These are phyloP conservation scores for Epinephelus moara DNA, from an alignment of 2,113 vertebrate species.

Conservation along the genomic window DNA sequence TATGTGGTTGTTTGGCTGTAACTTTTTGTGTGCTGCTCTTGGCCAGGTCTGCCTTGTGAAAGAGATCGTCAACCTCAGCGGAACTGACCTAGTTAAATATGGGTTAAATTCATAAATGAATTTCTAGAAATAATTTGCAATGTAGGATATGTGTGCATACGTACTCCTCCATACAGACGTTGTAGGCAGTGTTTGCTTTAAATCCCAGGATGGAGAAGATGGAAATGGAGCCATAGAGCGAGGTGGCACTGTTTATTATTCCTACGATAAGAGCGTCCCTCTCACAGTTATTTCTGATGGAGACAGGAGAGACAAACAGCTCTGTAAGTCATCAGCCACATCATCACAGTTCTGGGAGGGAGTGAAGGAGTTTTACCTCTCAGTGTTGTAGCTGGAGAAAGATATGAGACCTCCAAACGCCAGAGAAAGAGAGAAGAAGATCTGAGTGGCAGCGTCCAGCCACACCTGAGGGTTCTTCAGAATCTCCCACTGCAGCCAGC, in stretches of 20 bases:
- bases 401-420: conserved; percentile 93
- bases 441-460: conserved; percentile 95
- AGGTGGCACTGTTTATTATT: conserved; percentile 91
- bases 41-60: too few species aligned
- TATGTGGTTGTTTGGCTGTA: too few species aligned
- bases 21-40: too few species aligned
- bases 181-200: conserved; percentile 87
- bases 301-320: background rate
- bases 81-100: too few species aligned
- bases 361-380: conserved; percentile 77
- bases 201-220: conserved; percentile 95
- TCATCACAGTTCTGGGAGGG: background rate
- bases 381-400: conserved; percentile 92
- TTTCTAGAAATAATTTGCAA: background rate
- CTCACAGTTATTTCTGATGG: conserved; percentile 91
- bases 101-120: background rate
- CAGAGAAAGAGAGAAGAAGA: conserved; percentile 95
- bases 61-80: too few species aligned
- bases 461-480: conserved; percentile 90
- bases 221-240: conserved; percentile 90
- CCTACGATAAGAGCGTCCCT: conserved; percentile 90
- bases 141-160: conserved; percentile 40
- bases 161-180: conserved; percentile 86
- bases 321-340: background rate
- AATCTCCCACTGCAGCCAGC: conserved; percentile 82